A percentile compares a stretch with the other conserved stretches of the same genome.
Conservation (phyloP, 2,888 invertebrate species). For the Panopea generosa region DNA sequence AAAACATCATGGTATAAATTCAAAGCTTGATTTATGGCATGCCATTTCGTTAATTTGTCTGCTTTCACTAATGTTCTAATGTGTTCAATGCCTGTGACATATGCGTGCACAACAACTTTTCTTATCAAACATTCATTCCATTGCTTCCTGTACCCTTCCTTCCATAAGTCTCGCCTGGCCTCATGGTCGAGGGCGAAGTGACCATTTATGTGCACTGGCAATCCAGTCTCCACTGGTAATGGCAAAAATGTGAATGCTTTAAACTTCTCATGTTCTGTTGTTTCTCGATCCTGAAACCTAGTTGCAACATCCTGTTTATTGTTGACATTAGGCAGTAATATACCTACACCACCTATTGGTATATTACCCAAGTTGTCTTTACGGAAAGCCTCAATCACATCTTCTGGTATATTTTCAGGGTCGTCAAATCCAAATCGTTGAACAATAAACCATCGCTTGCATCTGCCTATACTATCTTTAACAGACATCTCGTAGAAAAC, state of each 20-base stretch:
- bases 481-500: slow-evolving; percentile 9
- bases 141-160: slow-evolving; percentile 35
- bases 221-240: slow-evolving; percentile 65
- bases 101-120: slow-evolving; percentile 75
- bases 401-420: background rate
- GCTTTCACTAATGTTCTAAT: slow-evolving; percentile 15
- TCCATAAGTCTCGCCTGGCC: slow-evolving; percentile 67
- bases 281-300: background rate
- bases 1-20: slow-evolving; percentile 1
- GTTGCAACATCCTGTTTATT: background rate
- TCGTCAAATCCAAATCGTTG: slow-evolving; percentile 52
- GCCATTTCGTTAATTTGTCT: background rate
- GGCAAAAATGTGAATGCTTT: slow-evolving; percentile 73
- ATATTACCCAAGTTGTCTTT: background rate
- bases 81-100: slow-evolving; percentile 54
- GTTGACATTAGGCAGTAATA: background rate
- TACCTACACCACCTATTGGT: background rate
- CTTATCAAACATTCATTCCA: slow-evolving; percentile 78
- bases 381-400: background rate
- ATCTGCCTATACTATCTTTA: slow-evolving; percentile 19
- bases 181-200: slow-evolving; percentile 78
- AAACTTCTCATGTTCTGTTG: background rate
- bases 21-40: background rate
- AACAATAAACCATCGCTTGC: slow-evolving; percentile 47
- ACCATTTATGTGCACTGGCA: slow-evolving; percentile 77